These are phyloP conservation scores for Axinella damicornis DNA, from an alignment of 37 sponge, comb jelly and placozoan species.

Conservation along the genomic window DNA sequence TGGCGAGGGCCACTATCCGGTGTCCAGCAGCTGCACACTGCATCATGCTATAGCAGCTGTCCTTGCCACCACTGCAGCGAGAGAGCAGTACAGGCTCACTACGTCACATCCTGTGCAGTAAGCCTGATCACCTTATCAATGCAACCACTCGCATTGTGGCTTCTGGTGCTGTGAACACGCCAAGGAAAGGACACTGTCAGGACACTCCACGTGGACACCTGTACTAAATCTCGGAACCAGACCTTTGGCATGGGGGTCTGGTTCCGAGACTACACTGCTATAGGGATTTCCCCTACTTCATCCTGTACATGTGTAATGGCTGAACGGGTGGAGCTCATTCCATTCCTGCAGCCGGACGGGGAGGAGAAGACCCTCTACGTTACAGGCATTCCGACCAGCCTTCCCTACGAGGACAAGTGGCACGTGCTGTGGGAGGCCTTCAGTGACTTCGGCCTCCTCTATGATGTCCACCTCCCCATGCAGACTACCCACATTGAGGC, in stretches of 20 bases:
- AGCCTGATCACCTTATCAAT: slow-evolving; percentile 18
- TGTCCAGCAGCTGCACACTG: slow-evolving; percentile 93
- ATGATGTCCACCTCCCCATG: slow-evolving; percentile 14
- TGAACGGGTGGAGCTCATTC: slow-evolving; percentile 12
- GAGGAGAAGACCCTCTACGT: slow-evolving; percentile 23
- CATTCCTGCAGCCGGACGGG: slow-evolving; percentile 6
- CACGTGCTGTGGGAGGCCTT: slow-evolving; percentile 1
- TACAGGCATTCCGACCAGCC: neutral
- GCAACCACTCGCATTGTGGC: slow-evolving; percentile 39
- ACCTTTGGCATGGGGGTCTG: too few relatives aligned
- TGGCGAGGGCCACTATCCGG: slow-evolving; percentile 90
- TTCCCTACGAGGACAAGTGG: slow-evolving; percentile 30
- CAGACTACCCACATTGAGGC: neutral
- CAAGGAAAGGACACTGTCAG: too few relatives aligned
- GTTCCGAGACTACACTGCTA: too few relatives aligned
- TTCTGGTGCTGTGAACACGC: neutral
- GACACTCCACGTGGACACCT: too few relatives aligned
- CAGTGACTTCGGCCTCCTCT: slow-evolving; percentile 24
- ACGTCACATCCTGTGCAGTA: neutral
- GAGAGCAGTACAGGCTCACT: neutral
- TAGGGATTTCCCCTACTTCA: neutral
- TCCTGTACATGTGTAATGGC: too few relatives aligned
- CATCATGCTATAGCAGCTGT: slow-evolving; percentile 95
- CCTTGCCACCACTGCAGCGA: slow-evolving; percentile 93
- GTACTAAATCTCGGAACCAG: too few relatives aligned